Conservation (phyloP, 1,140 invertebrate genomes). For the Megalonaias nervosa region DNA sequence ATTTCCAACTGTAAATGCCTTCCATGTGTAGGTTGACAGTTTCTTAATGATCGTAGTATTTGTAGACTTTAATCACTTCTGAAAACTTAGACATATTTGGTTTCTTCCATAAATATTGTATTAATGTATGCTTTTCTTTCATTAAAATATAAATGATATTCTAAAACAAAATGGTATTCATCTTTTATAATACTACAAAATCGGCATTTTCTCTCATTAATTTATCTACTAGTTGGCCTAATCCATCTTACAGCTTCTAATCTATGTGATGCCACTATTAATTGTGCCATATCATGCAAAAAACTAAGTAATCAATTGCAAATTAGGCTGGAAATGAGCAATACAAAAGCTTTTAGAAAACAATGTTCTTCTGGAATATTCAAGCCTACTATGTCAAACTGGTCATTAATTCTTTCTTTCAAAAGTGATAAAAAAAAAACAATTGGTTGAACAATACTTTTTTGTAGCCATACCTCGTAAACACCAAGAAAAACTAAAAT, state of each 20-base stretch:
- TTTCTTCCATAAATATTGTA: no score
- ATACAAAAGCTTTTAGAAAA: conserved; percentile 8
- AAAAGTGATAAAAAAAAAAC: not conserved
- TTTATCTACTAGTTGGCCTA: not conserved
- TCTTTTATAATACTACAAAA: conserved; percentile 11
- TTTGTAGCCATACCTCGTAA: conserved; percentile 7
- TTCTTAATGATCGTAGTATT: no score
- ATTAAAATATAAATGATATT: no score
- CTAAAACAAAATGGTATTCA: conserved; percentile 22
- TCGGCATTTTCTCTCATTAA: conserved; percentile 7
- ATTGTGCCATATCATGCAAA: conserved; percentile 7
- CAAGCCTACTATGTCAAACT: not conserved
- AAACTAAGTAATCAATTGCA: not conserved
- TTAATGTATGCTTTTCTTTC: no score
- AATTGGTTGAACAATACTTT: conserved; percentile 1
- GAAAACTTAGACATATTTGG: no score
- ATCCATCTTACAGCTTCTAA: conserved; percentile 11
- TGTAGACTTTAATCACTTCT: no score
- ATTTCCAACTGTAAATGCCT: no score
- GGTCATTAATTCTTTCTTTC: conserved; percentile 7
- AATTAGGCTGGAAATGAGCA: conserved; percentile 5
- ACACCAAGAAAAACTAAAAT: conserved; percentile 3
- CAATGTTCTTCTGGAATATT: conserved; percentile 3
- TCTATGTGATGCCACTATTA: conserved; percentile 14
- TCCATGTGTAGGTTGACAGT: no score